Base-by-base conservation (phyloP, 2,888 invertebrate genomes). In the Bombyx huttoni region DNA sequence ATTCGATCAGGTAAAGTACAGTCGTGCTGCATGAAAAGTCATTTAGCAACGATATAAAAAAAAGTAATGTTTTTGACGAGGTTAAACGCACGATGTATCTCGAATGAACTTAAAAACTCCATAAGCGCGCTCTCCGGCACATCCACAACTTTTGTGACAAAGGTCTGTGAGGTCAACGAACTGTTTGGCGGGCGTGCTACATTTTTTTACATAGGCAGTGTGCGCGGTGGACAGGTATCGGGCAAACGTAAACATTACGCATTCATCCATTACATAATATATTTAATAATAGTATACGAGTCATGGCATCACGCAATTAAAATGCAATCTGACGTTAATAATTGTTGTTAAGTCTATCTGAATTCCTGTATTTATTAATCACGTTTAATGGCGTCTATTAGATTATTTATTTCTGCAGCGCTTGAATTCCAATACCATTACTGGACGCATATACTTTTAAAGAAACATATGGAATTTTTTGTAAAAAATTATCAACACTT, bases 71-170 rank as follows among this genome's bases (percentile, higher is more conserved):
- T 64, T 60, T 62, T 65, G 57, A 58, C 63, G 57, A 60, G 67
- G 64, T 65, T 63, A 65, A 72, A 67, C 65, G 68, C 64, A 67
- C 67, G 59, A 59, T 56, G 62, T 53, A 54, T 56, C 57, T 49
- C 52, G 53, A 56, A 55, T 57, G 59, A 52, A 58, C 55, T 59
- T 58, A 61, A 60, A 65, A 68, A 59, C 60, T 56, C 64, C 67
- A 68, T 68, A 72, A 70, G 65, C 67, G 64, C 67, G 61, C 64
- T 61, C 59, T 57, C 58, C 55, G 70, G 72, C 68, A 73, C 80
- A 80, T 84, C 78, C 78, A 78, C 81, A 75, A 83, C 76, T 81
- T 80, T 81, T 81, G 84, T 85, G 73, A 84, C 84, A 83, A 82
- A 85, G 84, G 84, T 81, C 78, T 67, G 69, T 62, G 53, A 73